Conservation (phyloP, 2,888 invertebrate species). For the Oscheius myriophilus region DNA sequence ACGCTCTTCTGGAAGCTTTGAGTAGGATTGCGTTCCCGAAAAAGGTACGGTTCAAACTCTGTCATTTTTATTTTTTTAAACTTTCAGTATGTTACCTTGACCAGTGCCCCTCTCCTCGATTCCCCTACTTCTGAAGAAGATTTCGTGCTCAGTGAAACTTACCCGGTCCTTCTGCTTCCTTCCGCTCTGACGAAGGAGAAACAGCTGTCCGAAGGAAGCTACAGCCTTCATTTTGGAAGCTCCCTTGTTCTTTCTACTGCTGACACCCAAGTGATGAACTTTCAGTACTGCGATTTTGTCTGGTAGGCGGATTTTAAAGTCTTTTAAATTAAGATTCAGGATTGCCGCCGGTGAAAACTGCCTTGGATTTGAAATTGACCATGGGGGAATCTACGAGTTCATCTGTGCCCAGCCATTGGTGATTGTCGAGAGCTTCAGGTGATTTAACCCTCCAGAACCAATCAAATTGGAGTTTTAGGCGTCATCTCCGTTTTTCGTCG, state of each 20-base stretch:
- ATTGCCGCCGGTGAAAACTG: conserved; percentile 51
- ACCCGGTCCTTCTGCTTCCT: conserved; percentile 23
- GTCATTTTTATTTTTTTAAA: no score
- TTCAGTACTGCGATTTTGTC: conserved; percentile 37
- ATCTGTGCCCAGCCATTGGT: conserved; percentile 27
- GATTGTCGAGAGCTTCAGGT: conserved; percentile 30
- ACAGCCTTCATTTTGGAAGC: conserved; percentile 32
- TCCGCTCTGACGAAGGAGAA: conserved; percentile 15
- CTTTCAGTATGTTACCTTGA: conserved; percentile 46
- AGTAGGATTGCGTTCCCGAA: conserved; percentile 28
- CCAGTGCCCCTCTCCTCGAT: conserved; percentile 40
- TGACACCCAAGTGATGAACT: conserved; percentile 29
- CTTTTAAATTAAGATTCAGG: conserved; percentile 27
- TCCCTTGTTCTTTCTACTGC: conserved; percentile 35
- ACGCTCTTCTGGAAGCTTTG: conserved; percentile 13
- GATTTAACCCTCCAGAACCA: background rate
- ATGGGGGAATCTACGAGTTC: conserved; percentile 41
- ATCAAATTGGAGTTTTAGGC: background rate
- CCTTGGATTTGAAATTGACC: conserved; percentile 42
- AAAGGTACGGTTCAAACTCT: background rate
- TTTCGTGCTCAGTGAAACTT: conserved; percentile 41
- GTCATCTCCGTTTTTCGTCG: conserved; percentile 20
- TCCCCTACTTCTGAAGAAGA: conserved; percentile 43
- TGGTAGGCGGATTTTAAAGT: conserved; percentile 30
- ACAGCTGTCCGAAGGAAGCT: conserved; percentile 43